These are phyloP conservation scores for Ibycter americanus DNA, from an alignment of 2,797 vertebrate genomes.

Conservation along the genomic window DNA sequence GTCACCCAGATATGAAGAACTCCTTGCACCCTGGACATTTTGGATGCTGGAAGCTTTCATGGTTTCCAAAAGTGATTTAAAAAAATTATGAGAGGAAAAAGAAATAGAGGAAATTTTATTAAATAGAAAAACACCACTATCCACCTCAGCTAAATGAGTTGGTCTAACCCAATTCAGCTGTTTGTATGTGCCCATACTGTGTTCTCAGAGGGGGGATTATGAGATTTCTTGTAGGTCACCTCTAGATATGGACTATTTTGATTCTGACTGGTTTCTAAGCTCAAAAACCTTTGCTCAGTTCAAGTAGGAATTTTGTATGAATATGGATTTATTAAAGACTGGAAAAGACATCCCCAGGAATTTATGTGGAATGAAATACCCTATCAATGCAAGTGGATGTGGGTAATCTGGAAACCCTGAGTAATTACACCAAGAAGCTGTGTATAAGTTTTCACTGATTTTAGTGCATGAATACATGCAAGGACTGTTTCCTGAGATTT, in stretches of 20 bases:
- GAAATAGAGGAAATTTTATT: not conserved
- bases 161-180: constrained; percentile 6
- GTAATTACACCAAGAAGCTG: not conserved
- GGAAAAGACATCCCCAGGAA: not conserved
- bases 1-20: not conserved
- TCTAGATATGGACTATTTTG: not conserved
- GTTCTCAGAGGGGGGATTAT: not conserved
- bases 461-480: not conserved
- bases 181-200: not conserved
- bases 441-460: not conserved
- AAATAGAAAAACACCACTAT: not conserved
- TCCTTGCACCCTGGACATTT: not conserved
- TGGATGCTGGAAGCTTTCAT: not conserved
- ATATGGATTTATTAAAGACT: not conserved
- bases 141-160: not conserved
- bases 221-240: constrained; percentile 10
- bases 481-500: not conserved
- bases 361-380: not conserved
- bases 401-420: not conserved
- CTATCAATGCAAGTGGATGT: not conserved
- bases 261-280: constrained; percentile 6
- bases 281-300: not conserved
- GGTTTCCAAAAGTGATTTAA: not conserved
- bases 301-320: constrained; percentile 15
- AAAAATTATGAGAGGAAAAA: not conserved